These are phyloP conservation scores for Sciaenops ocellatus DNA, from an alignment of 2,797 vertebrate genomes.

Conservation along the genomic window DNA sequence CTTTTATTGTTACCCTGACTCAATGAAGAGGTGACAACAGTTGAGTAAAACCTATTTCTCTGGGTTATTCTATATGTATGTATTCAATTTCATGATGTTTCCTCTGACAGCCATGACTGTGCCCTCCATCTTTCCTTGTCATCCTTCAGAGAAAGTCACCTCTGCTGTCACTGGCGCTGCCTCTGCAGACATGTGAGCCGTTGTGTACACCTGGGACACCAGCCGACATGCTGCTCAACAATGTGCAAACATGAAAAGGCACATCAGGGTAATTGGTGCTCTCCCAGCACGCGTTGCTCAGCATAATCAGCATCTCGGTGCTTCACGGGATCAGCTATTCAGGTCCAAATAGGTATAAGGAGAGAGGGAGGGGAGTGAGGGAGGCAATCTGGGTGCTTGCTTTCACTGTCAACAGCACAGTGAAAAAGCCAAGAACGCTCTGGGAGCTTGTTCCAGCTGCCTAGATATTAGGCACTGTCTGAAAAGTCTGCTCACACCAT, in stretches of 20 bases:
- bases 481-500: conserved; percentile 61
- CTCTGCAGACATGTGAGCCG: conserved; percentile 33
- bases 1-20: background rate
- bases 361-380: conserved; percentile 12
- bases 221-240: conserved; percentile 61
- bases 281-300: conserved; percentile 64
- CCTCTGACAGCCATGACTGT: conserved; percentile 22
- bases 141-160: conserved; percentile 56
- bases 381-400: conserved; percentile 55
- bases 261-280: conserved; percentile 76
- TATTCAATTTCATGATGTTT: conserved; percentile 55
- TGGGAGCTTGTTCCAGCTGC: conserved; percentile 67
- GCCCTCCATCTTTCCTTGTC: conserved; percentile 24
- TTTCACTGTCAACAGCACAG: conserved; percentile 55
- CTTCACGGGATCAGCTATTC: conserved; percentile 51
- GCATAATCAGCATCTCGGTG: conserved; percentile 68
- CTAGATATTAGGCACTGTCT: conserved; percentile 56
- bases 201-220: conserved; percentile 48
- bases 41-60: conserved; percentile 5
- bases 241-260: conserved; percentile 77
- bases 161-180: conserved; percentile 41
- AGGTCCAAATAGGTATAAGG: conserved; percentile 44
- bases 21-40: background rate
- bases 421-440: conserved; percentile 58
- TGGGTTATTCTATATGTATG: background rate